Percentiles rank a stretch among this genome's conserved stretches.
Conservation (phyloP, 2,113 vertebrate genomes). For the Tragelaphus imberbis region DNA sequence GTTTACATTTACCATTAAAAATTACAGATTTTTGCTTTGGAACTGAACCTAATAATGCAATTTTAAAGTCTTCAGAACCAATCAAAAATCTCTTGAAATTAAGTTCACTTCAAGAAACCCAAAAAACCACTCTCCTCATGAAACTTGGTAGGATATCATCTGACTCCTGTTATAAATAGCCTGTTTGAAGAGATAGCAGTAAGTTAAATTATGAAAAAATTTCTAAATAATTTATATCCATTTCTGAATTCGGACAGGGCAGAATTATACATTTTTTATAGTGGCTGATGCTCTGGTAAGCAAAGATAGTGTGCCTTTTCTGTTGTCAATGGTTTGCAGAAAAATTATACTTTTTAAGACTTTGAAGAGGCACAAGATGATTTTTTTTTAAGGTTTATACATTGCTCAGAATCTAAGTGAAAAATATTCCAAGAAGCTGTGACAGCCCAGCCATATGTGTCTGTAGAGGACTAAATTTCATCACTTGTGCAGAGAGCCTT, state of each 20-base stretch:
- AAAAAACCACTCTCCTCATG: background rate
- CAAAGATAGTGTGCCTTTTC: conserved; percentile 61
- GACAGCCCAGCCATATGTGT: background rate
- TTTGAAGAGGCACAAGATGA: conserved; percentile 67
- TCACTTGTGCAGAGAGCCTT: conserved; percentile 30
- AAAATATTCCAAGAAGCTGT: conserved; percentile 71
- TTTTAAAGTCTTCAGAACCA: conserved; percentile 10
- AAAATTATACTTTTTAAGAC: conserved; percentile 65
- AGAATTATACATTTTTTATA: conserved; percentile 49
- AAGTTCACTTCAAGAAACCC: conserved; percentile 9
- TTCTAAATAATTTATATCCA: conserved; percentile 70
- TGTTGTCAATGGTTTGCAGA: conserved; percentile 48
- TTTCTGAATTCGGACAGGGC: conserved; percentile 61
- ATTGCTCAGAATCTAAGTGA: conserved; percentile 74
- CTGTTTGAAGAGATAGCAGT: conserved; percentile 25
- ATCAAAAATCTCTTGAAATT: conserved; percentile 36
- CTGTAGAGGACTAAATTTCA: background rate
- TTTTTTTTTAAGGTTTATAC: conserved; percentile 60
- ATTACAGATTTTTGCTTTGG: conserved; percentile 26
- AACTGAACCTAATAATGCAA: background rate
- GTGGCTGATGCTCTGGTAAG: conserved; percentile 43
- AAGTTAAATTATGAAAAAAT: conserved; percentile 26
- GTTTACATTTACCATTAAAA: conserved; percentile 51
- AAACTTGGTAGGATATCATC: background rate
- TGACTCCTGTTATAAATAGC: conserved; percentile 35